Base-by-base conservation (phyloP, 1,140 invertebrate genomes). In the Procambarus virginalis region DNA sequence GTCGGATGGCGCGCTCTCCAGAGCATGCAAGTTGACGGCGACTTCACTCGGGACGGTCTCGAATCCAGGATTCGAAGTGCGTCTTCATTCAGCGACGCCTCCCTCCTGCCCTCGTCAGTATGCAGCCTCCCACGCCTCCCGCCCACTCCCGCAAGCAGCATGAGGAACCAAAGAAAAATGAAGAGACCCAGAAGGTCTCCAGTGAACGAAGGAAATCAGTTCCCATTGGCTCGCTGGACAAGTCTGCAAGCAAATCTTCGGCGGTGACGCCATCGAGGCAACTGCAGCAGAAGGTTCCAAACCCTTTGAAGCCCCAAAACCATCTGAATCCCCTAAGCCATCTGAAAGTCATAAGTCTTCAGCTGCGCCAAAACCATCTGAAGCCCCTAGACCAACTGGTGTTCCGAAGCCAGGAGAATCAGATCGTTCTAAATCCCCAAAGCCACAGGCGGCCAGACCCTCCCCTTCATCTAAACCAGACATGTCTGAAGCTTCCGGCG, bases 1-100 rank as follows among this genome's bases (percentile, higher is more conserved):
- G 80, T 46, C 22, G 80, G 80, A 34, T 82, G 80, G 80, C 6
- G 22, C n/a, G 48, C 12, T 12, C 22, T 82, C 8, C 55, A 82
- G 12, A 46, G 9, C 9, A 20, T 82, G 2, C 80, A 68, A n/a
- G 80, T 60, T 10, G 12, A 82, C 9, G 80, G 80, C 12, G 34
- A 82, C 2, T 17, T 82, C 22, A 68, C 80, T 4, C 8, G 48
- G 4, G 49, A 80, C 9, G 58, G 58, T 34, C 68, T 73, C 5
- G n/a, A 73, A 34, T 8, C 68, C 3, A 14, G n/a, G 3, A 73
- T 73, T 34, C 6, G 22, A 2, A 20, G 34, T 2, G 22, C 2
- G 6, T 73, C 68, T 9, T 10, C n/a, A 8, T 6, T 22, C 20
- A 8, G 3, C 34, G 22, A 73, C 20, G 2, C 22, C 80, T 20